Base-by-base conservation (phyloP, 2,113 vertebrate genomes). In the Upupa epops region DNA sequence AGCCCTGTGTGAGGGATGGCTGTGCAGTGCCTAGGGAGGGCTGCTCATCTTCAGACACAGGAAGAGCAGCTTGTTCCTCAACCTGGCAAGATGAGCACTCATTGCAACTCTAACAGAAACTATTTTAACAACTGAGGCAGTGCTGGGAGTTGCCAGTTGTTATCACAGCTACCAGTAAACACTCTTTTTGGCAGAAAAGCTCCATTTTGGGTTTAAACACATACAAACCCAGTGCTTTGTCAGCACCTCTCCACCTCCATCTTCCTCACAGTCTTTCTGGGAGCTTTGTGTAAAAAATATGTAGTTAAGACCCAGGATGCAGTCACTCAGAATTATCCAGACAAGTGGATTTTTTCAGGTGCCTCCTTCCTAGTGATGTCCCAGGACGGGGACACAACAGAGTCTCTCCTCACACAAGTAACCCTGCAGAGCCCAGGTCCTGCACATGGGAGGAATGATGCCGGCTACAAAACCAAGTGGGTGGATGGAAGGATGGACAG, bases 11-110 rank as follows among this genome's bases (percentile, higher is more conserved):
- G 26, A 66, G 10, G 49, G 54, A 25, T 49, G 58, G 52, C 21
- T 17, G 37, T 3, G 1, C 29, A 29, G 54, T 15, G 34, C 32
- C 52, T 0, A 0, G 21, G 37, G 5, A 66, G 29, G 36, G 46
- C 42, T 7, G 15, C 22, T 69, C 31, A 49, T 49, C 58, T 49
- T 37, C 56, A 17, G 28, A 36, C 56, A 70, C 31, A 37, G 60
- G 12, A 25, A 45, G 51, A n/a, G 5, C 5, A 1, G 24, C 8
- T 54, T 66, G 48, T 19, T 63, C 56, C 73, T 55, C 66, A 78
- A 2, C n/a, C 65, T 29, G 21, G 21, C 52, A 45, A 40, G 56
- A 54, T 8, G 6, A 49, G 21, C 45, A 16, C 1, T 31, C 13
- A n/a, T 9, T 58, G 55, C 26, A 52, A 11, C 31, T 20, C 46